phyloP scores from a whole-genome alignment of 2,113 vertebrate species.

The Protomyctophum bolini region DNA sequence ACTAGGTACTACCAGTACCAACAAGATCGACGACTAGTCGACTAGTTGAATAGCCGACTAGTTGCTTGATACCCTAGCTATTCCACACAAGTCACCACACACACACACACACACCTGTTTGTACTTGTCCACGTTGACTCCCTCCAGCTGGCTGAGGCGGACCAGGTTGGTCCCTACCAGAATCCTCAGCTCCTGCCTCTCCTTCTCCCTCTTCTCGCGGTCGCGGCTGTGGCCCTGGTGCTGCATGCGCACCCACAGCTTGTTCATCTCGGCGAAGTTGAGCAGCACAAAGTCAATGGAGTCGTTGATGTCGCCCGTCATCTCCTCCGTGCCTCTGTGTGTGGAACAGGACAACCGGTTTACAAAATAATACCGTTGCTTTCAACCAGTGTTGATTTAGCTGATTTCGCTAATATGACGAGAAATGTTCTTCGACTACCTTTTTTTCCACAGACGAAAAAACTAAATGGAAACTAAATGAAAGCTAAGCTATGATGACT shows the following conservation, averaged over 20 bases:
- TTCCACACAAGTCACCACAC: neutral
- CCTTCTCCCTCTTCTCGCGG: slow-evolving; percentile 94
- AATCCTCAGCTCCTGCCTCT: slow-evolving; percentile 94
- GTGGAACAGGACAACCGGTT: neutral
- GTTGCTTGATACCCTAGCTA: too few species aligned
- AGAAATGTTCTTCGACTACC: too few species aligned
- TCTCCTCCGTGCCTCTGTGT: slow-evolving; percentile 85
- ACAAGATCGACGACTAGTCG: too few species aligned
- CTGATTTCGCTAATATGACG: too few species aligned
- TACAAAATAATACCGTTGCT: too few species aligned
- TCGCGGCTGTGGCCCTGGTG: slow-evolving; percentile 98
- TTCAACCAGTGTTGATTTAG: too few species aligned
- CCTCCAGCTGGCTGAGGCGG: slow-evolving; percentile 96
- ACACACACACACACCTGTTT: slow-evolving; percentile 84
- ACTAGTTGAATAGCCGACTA: too few species aligned
- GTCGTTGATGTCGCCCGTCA: slow-evolving; percentile 95
- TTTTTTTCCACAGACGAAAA: too few species aligned
- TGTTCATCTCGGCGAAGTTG: slow-evolving; percentile 99
- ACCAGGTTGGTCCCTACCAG: slow-evolving; percentile 97
- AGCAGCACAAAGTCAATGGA: slow-evolving; percentile 97
- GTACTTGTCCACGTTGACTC: slow-evolving; percentile 96
- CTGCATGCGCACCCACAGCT: slow-evolving; percentile 98
- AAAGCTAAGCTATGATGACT: too few species aligned
- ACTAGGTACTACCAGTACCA: too few species aligned
- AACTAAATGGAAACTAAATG: too few species aligned